phyloP scores from a whole-genome alignment of 2,797 vertebrate genomes.

The Todus mexicanus region DNA sequence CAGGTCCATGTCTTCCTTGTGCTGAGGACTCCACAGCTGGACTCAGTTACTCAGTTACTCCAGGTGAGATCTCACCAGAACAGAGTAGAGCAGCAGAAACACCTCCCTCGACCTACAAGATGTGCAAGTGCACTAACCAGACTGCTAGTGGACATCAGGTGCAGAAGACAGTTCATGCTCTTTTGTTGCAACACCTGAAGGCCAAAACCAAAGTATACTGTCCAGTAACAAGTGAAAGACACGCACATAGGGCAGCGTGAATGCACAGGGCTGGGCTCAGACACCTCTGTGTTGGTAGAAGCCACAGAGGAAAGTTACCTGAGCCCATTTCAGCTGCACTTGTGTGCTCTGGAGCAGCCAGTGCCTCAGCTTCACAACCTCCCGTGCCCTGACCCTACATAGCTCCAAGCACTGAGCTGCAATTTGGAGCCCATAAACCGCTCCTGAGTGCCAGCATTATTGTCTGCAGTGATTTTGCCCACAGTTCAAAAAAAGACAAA shows the following conservation, averaged over 20 bases:
- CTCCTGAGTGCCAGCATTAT: fast-evolving
- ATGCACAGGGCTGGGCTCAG: neutral
- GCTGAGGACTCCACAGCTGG: neutral
- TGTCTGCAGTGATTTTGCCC: neutral
- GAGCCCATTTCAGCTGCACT: fast-evolving
- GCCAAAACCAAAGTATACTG: neutral
- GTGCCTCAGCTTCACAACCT: too few relatives aligned
- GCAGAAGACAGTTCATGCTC: fast-evolving
- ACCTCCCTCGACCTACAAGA: neutral
- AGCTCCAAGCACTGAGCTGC: fast-evolving
- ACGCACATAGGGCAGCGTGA: fast-evolving
- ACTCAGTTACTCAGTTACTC: too few relatives aligned
- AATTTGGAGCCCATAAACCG: fast-evolving
- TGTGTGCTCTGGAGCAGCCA: fast-evolving
- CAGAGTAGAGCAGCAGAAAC: neutral
- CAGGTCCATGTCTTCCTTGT: neutral
- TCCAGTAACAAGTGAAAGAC: fast-evolving
- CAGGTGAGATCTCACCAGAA: neutral
- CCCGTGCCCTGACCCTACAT: neutral
- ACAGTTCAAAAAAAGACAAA: neutral
- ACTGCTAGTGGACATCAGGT: neutral
- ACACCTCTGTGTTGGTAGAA: fast-evolving
- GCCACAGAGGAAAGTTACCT: fast-evolving
- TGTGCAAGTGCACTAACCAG: neutral
- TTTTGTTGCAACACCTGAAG: neutral